Evolutionary conservation across 1,140 invertebrate species (phyloP), one percentile per base, ranked within the genome.

Genomic region (Drosophila albomicans): DNA sequence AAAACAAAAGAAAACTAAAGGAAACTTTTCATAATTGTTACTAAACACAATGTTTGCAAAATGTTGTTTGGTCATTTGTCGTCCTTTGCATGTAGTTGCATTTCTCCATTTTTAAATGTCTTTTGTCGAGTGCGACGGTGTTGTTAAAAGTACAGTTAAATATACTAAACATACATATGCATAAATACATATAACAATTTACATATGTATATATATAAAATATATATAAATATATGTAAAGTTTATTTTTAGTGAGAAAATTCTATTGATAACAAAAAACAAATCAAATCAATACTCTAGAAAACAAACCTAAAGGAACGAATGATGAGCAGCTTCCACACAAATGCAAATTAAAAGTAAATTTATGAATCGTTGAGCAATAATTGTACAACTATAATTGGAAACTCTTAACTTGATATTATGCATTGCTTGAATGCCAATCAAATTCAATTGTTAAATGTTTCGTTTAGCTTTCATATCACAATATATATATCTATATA

Each of bases 101-200:
- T 80, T 80, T 84, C 49, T 56, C 77, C 54, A 80, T 81, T 74
- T 81, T 79, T 66, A 78, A 81, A 68, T 77, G 57, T 81, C 74
- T 67, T 80, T 77, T 66, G 68, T 72, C 72, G 59, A 62, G 43
- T 10, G 35, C 76, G 76, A 73, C 63, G 81, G 81, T 82, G 80
- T 84, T 85, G 78, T 84, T 81, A 46, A 85, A 71, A 77, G 45
- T 81, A 81, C 56, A 85, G 78, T 84, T 85, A 84, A 78, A 85
- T 81, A 82, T 70, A 78, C 73, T 51, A 38, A 38, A 75, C 71
- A 78, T 41, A 57, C 54, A 57, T 57, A 57, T 57, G 71, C 49
- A 69, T 54, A 67, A 15, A 68, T 46, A 65, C 43, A 76, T 57
- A 73, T 49, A 30, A 11, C 4, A 51, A 35, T 35, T 16, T 57